Evolutionary conservation across 2,113 vertebrate genomes (phyloP).

Genomic region (Oryzias celebensis): DNA sequence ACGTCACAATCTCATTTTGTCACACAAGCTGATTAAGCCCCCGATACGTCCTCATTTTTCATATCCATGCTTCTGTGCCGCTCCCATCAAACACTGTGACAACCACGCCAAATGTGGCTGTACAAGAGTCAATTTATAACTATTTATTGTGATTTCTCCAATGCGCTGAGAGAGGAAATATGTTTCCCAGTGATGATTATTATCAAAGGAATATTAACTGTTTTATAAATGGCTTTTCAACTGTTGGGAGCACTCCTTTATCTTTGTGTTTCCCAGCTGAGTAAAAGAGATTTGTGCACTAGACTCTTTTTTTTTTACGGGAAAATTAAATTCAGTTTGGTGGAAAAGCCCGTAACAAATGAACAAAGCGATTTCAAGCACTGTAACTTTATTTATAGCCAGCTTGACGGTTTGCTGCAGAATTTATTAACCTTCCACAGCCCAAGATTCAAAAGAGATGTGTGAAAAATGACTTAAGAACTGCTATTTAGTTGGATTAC

Average conservation of each 20-base stretch:
- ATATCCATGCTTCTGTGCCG: conserved; percentile 4
- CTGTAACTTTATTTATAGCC: conserved; percentile 41
- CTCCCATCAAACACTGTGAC: conserved; percentile 61
- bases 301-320: conserved; percentile 21
- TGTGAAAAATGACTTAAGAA: conserved; percentile 44
- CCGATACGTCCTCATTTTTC: conserved; percentile 36
- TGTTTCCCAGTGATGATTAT: conserved; percentile 20
- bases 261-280: conserved; percentile 10
- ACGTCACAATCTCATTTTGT: conserved; percentile 62
- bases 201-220: conserved; percentile 10
- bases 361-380: conserved; percentile 38
- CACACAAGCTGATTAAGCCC: conserved; percentile 64
- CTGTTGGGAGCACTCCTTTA: background rate
- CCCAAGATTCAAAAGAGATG: conserved; percentile 32
- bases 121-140: conserved; percentile 60
- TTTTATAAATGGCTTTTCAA: background rate
- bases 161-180: conserved; percentile 11
- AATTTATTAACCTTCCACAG: conserved; percentile 24
- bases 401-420: conserved; percentile 33
- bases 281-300: conserved; percentile 2
- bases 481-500: conserved; percentile 52
- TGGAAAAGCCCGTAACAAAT: conserved; percentile 43
- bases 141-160: conserved; percentile 62
- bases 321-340: conserved; percentile 32
- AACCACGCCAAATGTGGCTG: conserved; percentile 61